Evolutionary conservation across 1,140 invertebrate species (phyloP), one percentile per base, ranked within the genome.

Genomic region (Drosophila sp.): DNA sequence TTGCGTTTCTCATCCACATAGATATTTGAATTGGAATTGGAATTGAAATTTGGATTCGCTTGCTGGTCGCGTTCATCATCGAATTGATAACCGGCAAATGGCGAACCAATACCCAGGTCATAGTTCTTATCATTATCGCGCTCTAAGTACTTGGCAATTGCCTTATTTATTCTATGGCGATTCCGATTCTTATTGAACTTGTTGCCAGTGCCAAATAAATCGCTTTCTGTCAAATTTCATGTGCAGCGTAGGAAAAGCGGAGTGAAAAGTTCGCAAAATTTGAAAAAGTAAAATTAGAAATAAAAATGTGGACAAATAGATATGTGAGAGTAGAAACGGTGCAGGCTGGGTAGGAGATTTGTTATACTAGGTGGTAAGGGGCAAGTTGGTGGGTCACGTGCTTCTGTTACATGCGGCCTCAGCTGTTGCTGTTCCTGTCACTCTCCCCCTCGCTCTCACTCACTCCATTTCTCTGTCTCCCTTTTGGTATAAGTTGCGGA

Each of bases 101-200:
- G 73, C n/a, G 63, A 46, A 16, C 70, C 75, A 66, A 81, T 62
- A 54, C 74, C 76, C 41, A 62, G 38, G 38, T 89, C 84, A 67
- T 82, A 90, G 64, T 53, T 80, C 51, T 91, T 80, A 48, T 91
- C 84, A 46, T 76, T 76, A 70, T 90, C 84, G 75, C 76, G 83
- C 66, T 87, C 84, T 79, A 92, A 89, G 75, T 92, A 92, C 67
- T 90, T 91, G 65, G 87, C 91, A 46, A 92, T 80, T 64, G 74
- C 72, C 66, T 91, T 91, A 80, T 91, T 91, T 63, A 91, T 74
- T 82, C 78, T 77, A 69, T 89, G 83, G 16, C 90, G 89, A 75
- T 91, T 90, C 72, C 78, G 80, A 73, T 76, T 81, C 57, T 86
- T 84, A 80, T 32, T 53, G 32, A 72, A 79, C 76, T 87, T 91